Percentiles rank a stretch among this genome's conserved stretches.
phyloP scores from a whole-genome alignment of 30 jellyfish, hydroid and myxozoan species.

The Hydra vulgaris region DNA sequence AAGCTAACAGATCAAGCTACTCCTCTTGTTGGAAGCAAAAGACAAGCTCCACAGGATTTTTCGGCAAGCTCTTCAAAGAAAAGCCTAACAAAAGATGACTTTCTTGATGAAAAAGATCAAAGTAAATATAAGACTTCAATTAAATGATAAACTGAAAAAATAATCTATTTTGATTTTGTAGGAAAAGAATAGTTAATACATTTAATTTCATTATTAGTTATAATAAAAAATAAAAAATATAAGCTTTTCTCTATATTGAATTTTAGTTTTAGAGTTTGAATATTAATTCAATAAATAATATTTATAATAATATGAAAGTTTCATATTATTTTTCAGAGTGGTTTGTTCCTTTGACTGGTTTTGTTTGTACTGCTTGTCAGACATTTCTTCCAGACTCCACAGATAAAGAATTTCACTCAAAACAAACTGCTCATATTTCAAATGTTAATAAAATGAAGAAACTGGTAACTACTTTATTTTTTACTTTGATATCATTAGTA shows the following conservation, averaged over 20 bases:
- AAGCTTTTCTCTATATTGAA: too few species aligned
- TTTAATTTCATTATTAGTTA: too few species aligned
- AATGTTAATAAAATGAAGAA: slow-evolving; percentile 14
- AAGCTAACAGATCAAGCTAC: neutral
- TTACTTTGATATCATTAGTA: too few species aligned
- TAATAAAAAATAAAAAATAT: too few species aligned
- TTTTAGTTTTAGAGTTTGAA: too few species aligned
- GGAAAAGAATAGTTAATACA: too few species aligned
- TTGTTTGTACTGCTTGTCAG: slow-evolving; percentile 22
- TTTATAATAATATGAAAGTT: too few species aligned
- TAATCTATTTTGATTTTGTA: too few species aligned
- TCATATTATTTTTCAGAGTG: slow-evolving; percentile 7
- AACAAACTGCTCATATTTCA: slow-evolving; percentile 1
- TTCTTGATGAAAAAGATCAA: neutral
- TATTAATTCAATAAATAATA: too few species aligned
- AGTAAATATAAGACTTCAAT: too few species aligned
- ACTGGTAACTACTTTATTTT: neutral
- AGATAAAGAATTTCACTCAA: neutral
- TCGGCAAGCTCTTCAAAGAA: neutral
- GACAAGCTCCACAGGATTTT: slow-evolving; percentile 6
- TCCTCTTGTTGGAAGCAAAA: slow-evolving; percentile 23
- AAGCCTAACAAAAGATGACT: neutral
- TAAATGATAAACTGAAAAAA: too few species aligned
- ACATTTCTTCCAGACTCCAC: neutral
- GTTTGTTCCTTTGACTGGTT: slow-evolving; percentile 21